Evolutionary conservation across 2,888 invertebrate genomes (phyloP), one percentile per base, ranked within the genome.

Genomic region (Noctua janthe): DNA sequence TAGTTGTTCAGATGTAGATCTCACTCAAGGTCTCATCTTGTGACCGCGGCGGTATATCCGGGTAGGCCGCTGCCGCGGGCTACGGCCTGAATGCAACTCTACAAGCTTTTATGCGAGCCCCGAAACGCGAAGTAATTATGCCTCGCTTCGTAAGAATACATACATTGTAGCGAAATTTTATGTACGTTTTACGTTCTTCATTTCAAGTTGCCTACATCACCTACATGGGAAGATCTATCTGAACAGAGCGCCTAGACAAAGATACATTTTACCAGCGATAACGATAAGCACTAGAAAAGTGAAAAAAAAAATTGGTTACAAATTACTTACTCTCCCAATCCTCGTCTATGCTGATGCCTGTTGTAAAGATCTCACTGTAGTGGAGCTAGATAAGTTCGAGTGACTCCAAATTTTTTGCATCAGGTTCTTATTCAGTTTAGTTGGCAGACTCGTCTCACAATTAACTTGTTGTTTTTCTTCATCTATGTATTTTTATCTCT

Each of bases 121-220:
- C 87, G 56, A 80, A 87, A 85, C 64, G 71, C 59, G 76, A 69
- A 84, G 74, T 84, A 70, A 83, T 74, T 51, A 83, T 56, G 71
- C 71, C 74, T 62, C 56, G 59, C 23, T 64, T 78, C 29, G 23
- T 72, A 79, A 73, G 56, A 67, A 62, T 66, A 51, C 23, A n/a
- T 62, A 77, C 43, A 71, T 66, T 78, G 56, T 51, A 51, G 13
- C 7, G 6, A 54, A 54, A 70, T 29, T 54, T 29, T 15, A n/a
- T 54, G 20, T 39, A 59, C 43, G 20, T 56, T 66, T 69, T 49
- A 51, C 13, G n/a, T 56, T 56, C 20, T 13, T 51, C 10, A 54
- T 51, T 72, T 81, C 15, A 35, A 29, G 29, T 20, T 20, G 11
- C 43, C 1, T 15, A 29, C 29, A n/a, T 20, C 15, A 11, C 43